Evolutionary conservation across 2,113 vertebrate species (phyloP).

Genomic region (Platysteira castanea): DNA sequence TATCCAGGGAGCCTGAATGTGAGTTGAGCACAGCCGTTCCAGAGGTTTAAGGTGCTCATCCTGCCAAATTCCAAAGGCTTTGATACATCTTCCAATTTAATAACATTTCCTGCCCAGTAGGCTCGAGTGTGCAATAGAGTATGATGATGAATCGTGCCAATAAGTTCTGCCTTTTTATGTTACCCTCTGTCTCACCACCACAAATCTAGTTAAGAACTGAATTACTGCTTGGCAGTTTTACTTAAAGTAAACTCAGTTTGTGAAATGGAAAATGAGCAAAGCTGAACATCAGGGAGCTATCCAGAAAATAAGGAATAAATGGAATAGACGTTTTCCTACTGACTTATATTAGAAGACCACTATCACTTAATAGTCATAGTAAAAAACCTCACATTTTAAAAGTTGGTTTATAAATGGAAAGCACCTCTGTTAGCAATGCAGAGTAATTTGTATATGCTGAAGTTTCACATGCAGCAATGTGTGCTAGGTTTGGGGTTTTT

Average conservation of each 20-base stretch:
- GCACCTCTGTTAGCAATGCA: not conserved
- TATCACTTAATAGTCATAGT: not conserved
- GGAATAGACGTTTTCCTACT: accelerated
- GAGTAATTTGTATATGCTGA: not conserved
- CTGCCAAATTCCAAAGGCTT: not conserved
- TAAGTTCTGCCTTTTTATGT: constrained; percentile 35
- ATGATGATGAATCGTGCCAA: not conserved
- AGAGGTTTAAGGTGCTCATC: not conserved
- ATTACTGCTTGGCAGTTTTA: constrained; percentile 12
- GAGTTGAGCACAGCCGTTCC: not conserved
- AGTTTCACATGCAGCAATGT: not conserved
- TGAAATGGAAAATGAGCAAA: not conserved
- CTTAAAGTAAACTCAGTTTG: not conserved
- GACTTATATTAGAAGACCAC: not conserved
- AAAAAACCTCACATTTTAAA: not conserved
- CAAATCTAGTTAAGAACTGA: constrained; percentile 42
- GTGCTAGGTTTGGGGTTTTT: accelerated
- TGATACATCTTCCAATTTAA: constrained; percentile 7
- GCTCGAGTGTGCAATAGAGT: not conserved
- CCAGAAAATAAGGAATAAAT: not conserved
- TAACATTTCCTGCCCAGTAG: not conserved
- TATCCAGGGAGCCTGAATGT: not conserved
- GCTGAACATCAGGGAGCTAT: not conserved
- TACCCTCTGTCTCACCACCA: not conserved
- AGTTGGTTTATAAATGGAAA: not conserved